These are phyloP conservation scores for Vollenhovia emeryi DNA, from an alignment of 1,140 invertebrate species.

Conservation along the genomic window DNA sequence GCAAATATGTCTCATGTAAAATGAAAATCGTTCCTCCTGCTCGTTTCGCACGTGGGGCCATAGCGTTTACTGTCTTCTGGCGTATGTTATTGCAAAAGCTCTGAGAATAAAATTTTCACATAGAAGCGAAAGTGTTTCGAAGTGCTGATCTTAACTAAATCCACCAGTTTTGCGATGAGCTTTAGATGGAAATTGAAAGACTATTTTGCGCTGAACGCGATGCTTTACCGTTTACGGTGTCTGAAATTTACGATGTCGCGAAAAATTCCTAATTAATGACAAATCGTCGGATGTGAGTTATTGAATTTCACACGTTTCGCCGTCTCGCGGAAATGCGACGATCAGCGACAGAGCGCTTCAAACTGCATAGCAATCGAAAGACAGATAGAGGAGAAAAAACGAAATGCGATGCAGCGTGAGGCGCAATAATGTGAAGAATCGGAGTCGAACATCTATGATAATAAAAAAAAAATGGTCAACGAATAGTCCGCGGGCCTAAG, in stretches of 20 bases:
- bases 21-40: not conserved
- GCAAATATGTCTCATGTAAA: not conserved
- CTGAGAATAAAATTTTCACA: not conserved
- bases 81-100: conserved; percentile 5
- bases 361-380: conserved; percentile 24
- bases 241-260: not conserved
- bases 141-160: not conserved
- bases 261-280: not conserved
- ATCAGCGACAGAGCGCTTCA: not conserved
- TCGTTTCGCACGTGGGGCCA: not conserved
- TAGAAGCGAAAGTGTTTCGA: conserved; percentile 5
- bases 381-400: conserved; percentile 30
- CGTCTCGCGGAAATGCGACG: not conserved
- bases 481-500: not conserved
- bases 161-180: not conserved
- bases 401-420: conserved; percentile 56
- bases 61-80: not conserved
- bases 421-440: conserved; percentile 45
- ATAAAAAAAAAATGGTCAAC: conserved; percentile 10
- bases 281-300: not conserved
- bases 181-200: not conserved
- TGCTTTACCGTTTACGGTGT: not conserved
- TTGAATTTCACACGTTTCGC: not conserved
- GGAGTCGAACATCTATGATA: conserved; percentile 2
- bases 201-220: not conserved